Percentiles rank a stretch among this genome's conserved stretches.
Evolutionary conservation across 2,797 vertebrate genomes (phyloP).

Genomic region (Pogonophryne albipinna): DNA sequence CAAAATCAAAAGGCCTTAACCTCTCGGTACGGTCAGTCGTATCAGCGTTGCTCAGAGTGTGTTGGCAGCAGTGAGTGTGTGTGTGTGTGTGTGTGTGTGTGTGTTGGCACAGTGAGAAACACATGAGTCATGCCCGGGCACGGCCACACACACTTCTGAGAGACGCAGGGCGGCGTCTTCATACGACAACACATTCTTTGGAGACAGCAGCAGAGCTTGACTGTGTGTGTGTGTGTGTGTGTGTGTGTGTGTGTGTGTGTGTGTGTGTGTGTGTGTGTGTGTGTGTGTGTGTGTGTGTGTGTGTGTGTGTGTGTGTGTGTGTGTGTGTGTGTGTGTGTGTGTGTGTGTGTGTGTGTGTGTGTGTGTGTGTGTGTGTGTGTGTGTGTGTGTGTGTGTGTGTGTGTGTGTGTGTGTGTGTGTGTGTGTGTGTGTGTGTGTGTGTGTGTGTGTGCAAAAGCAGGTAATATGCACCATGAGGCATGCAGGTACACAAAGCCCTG

Average conservation of each 20-base stretch:
- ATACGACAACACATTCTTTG: constrained; percentile 64
- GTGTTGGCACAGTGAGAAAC: constrained; percentile 70
- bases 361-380: not conserved
- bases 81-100: too few relatives aligned
- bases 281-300: too few relatives aligned
- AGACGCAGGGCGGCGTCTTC: constrained; percentile 60
- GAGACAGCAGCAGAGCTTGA: constrained; percentile 26
- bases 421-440: constrained; percentile 28
- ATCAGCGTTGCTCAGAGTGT: too few relatives aligned
- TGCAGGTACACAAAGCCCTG: not conserved
- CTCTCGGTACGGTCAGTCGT: too few relatives aligned
- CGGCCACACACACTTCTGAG: constrained; percentile 36
- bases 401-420: not conserved
- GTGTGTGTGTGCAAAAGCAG: constrained; percentile 7
- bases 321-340: not conserved
- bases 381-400: not conserved
- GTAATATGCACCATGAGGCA: not conserved
- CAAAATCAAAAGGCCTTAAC: too few relatives aligned
- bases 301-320: constrained; percentile 3
- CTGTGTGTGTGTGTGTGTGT: too few relatives aligned
- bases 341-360: not conserved
- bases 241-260: constrained; percentile 16
- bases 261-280: too few relatives aligned
- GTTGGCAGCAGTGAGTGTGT: too few relatives aligned
- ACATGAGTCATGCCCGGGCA: constrained; percentile 70